Evolutionary conservation across 2,797 vertebrate genomes (phyloP), one percentile per base, ranked within the genome.

Genomic region (Oreortyx pictus): DNA sequence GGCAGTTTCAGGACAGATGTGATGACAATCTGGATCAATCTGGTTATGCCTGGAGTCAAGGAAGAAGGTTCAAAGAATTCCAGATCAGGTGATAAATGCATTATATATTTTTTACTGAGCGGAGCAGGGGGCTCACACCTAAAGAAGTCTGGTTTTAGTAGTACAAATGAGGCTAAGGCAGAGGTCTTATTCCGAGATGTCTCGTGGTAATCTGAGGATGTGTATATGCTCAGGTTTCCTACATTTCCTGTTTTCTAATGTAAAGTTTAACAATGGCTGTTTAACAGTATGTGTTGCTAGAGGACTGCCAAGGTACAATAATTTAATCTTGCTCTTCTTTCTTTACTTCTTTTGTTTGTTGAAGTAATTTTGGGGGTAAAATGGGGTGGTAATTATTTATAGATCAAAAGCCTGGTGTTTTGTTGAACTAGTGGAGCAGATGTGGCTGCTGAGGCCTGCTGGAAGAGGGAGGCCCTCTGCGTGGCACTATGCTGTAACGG

Each of bases 51-150:
- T 97, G 97, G 97, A 98, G 98, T 88, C 98, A 89, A 76, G 97
- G 97, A 49, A 98, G 98, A 62, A 97, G 97, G 66, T 97, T 98
- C 39, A 98, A 98, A 96, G 98, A 98, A 82, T 94, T 98, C 41
- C 97, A 96, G 10, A 97, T 98, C 96, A 98, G 99, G 98, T 99
- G 54, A 88, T 39, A 64, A 94, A 11, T 65, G 18, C 6, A 65
- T 62, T 70, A 37, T 3, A 2, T 54, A 8, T 59, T 93, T 93
- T 71, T 89, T 33, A 50, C 15, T 67, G 33, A 35, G 27, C 19
- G 23, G 35, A 64, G 14, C 31, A 66, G 25, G 20, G 19, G 16
- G 23, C 15, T 88, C 49, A 41, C 20, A 31, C 27, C 9, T 71
- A 24, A 24, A 60, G 47, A 50, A 31, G 8, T 31, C 29, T 66